A percentile compares a stretch with the other conserved stretches of the same genome.
Conservation (phyloP, 64 coral and sea anemone genomes). For the Astreopora myriophthalma region DNA sequence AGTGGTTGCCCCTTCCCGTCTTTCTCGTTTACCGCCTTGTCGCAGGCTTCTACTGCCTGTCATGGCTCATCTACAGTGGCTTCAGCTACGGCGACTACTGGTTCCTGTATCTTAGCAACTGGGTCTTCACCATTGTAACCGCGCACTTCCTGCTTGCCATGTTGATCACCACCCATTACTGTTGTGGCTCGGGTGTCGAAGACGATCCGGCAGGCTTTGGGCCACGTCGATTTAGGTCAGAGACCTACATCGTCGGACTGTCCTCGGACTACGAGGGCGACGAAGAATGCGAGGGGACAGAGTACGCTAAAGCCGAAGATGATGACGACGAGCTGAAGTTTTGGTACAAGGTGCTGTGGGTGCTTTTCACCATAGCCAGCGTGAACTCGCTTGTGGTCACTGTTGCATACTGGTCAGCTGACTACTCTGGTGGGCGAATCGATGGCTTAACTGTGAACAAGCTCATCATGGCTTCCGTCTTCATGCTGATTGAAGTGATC, state of each 20-base stretch:
- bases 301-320: not conserved
- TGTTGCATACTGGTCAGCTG: slow-evolving; percentile 50
- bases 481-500: slow-evolving; percentile 62
- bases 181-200: not conserved
- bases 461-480: slow-evolving; percentile 42
- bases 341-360: slow-evolving; percentile 61
- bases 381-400: slow-evolving; percentile 52
- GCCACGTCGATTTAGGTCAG: slow-evolving; percentile 23
- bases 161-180: slow-evolving; percentile 60
- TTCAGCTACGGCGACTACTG: slow-evolving; percentile 31
- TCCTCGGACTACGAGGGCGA: slow-evolving; percentile 17
- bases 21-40: slow-evolving; percentile 60
- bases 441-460: slow-evolving; percentile 34
- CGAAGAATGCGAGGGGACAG: not conserved
- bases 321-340: slow-evolving; percentile 16
- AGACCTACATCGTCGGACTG: slow-evolving; percentile 69
- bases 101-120: slow-evolving; percentile 76
- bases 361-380: slow-evolving; percentile 72
- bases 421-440: slow-evolving; percentile 43
- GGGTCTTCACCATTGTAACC: slow-evolving; percentile 58
- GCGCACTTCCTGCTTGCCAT: slow-evolving; percentile 61
- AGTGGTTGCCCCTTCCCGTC: slow-evolving; percentile 48
- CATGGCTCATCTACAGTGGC: slow-evolving; percentile 40
- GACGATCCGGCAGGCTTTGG: slow-evolving; percentile 9
- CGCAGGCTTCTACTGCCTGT: slow-evolving; percentile 66